phyloP scores from a whole-genome alignment of 2,113 vertebrate genomes.

The Hucho hucho region DNA sequence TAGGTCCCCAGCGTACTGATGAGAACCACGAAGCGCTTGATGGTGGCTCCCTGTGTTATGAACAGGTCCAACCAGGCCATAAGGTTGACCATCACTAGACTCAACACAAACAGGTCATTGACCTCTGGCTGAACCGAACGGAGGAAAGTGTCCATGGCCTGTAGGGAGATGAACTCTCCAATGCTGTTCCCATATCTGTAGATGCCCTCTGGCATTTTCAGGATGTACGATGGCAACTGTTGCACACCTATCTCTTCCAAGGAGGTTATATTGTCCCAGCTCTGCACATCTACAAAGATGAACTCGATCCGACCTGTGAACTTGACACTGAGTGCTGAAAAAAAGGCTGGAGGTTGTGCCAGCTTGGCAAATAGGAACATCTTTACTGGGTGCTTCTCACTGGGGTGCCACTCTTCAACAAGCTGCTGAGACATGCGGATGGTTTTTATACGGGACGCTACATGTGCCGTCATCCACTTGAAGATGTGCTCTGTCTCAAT shows the following conservation, averaged over 20 bases:
- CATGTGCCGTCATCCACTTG: conserved; percentile 94
- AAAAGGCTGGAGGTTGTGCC: conserved; percentile 91
- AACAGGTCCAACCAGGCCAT: conserved; percentile 99
- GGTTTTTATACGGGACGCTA: conserved; percentile 92
- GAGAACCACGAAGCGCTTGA: conserved; percentile 96
- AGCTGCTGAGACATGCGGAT: conserved; percentile 80
- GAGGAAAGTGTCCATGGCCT: conserved; percentile 94
- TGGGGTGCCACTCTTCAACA: conserved; percentile 87
- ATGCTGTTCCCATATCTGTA: conserved; percentile 94
- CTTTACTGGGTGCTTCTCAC: conserved; percentile 84
- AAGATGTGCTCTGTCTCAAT: conserved; percentile 91
- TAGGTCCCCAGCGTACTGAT: conserved; percentile 98
- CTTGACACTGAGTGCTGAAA: conserved; percentile 94
- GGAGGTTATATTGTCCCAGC: conserved; percentile 86
- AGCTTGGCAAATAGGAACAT: conserved; percentile 93
- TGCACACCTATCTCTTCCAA: conserved; percentile 85
- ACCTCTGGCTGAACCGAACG: conserved; percentile 95
- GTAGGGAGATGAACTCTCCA: conserved; percentile 90
- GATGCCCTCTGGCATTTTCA: conserved; percentile 94
- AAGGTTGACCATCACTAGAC: conserved; percentile 92
- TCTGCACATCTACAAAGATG: conserved; percentile 92
- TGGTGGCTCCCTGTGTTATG: conserved; percentile 94
- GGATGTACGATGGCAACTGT: conserved; percentile 87
- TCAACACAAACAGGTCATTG: conserved; percentile 94
- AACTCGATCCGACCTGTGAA: conserved; percentile 97